Evolutionary conservation across 2,888 invertebrate genomes (phyloP), one percentile per base, ranked within the genome.

Genomic region (Eledone cirrhosa): DNA sequence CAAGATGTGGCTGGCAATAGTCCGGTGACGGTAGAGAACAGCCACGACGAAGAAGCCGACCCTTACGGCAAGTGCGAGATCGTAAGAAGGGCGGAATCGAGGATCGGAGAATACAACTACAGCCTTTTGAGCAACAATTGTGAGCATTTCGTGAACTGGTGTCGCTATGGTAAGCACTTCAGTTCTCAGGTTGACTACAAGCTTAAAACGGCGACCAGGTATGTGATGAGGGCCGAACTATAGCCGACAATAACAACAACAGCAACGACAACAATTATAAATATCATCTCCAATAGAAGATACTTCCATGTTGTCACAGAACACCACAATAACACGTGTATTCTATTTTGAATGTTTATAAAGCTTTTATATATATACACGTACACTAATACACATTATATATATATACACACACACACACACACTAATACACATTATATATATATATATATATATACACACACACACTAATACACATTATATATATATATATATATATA

Each of bases 141-240:
- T 33, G 72, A 72, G 22, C 72, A 72, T 33, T 72, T 72, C 41
- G 72, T 41, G 0, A 72, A 72, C 7, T 72, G 72, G 72, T 72
- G 72, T 22, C 72, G 72, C 29, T 72, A 72, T 22, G 72, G 72
- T 5, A 72, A 72, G 31, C 72, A 72, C 22, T 7, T 72, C 13
- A 72, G 72, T 33, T 41, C 72, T 22, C 72, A 72, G 31, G 72
- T 41, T 13, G 22, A 72, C n/a, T 29, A 31, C 2, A 72, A 72
- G 22, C 22, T 72, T 41, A 41, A n/a, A 13, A 31, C 72, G 31
- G 72, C 72, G 13, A 72, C 72, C 1, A 19, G 72, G 41, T 72
- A 72, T 24, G 72, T 72, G 13, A 19, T 72, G 11, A 72, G 27
- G 7, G 31, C 72, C 13, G 72, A 72, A 16, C 5, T 72, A n/a